Evolutionary conservation across 2,113 vertebrate species (phyloP).

Genomic region (Eubucco bourcierii): DNA sequence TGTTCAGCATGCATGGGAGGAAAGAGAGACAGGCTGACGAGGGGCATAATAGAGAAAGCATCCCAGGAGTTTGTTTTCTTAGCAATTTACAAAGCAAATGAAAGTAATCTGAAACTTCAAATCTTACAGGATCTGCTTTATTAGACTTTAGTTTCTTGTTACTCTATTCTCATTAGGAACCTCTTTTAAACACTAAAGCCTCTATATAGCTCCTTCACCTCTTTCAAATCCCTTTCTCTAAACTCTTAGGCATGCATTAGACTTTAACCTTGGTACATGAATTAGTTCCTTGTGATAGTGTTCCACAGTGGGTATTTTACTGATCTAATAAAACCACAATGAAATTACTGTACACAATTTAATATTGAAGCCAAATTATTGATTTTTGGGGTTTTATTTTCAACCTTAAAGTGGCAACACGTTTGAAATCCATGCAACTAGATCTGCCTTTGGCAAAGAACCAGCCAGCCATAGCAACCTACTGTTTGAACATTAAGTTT

Average conservation of each 20-base stretch:
- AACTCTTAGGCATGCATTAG: conserved; percentile 4
- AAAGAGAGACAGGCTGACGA: not conserved
- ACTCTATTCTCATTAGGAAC: conserved; percentile 55
- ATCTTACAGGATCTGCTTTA: conserved; percentile 60
- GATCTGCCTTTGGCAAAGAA: conserved; percentile 29
- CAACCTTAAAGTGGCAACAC: conserved; percentile 27
- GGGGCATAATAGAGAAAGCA: not conserved
- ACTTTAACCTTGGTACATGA: conserved; percentile 38
- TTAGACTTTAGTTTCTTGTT: conserved; percentile 61
- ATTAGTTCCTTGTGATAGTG: conserved; percentile 47
- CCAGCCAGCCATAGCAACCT: conserved; percentile 28
- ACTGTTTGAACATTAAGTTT: conserved; percentile 34
- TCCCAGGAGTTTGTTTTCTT: conserved; percentile 24
- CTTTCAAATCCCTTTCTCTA: conserved; percentile 21
- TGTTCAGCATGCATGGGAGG: not conserved
- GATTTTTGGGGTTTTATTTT: conserved; percentile 55
- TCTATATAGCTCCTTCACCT: conserved; percentile 20
- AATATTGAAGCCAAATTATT: conserved; percentile 61
- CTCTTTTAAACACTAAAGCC: conserved; percentile 49
- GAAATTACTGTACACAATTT: conserved; percentile 64
- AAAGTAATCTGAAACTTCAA: conserved; percentile 37
- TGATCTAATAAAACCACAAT: conserved; percentile 65
- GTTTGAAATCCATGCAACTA: conserved; percentile 51
- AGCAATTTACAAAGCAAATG: conserved; percentile 59
- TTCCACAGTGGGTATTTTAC: conserved; percentile 55